Percentiles rank a stretch among this genome's conserved stretches.
These are phyloP conservation scores for Corythaixoides concolor DNA, from an alignment of 2,113 vertebrate species.

Conservation along the genomic window DNA sequence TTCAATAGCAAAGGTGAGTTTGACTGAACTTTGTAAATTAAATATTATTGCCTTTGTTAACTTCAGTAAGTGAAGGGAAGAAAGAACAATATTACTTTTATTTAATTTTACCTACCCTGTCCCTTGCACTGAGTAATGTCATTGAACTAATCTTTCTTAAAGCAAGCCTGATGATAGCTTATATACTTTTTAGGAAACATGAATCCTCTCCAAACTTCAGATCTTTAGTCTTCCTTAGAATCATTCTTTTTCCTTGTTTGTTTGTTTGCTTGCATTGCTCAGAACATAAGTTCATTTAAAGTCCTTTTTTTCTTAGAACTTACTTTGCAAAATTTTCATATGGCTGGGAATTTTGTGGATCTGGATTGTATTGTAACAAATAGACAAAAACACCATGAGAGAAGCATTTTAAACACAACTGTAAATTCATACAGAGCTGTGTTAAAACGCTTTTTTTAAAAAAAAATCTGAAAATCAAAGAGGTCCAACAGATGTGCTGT, in stretches of 20 bases:
- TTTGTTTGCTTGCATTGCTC: background rate
- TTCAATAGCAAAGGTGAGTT: slow-evolving; percentile 9
- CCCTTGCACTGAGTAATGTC: background rate
- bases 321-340: background rate
- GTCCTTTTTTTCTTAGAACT: background rate
- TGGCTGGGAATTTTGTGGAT: background rate
- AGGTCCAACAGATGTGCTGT: background rate
- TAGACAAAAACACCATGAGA: background rate
- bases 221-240: background rate
- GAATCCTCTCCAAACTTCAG: background rate
- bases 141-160: slow-evolving; percentile 1
- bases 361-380: background rate
- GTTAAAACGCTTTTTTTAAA: background rate
- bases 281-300: background rate
- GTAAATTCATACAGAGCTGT: background rate
- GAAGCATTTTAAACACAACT: background rate
- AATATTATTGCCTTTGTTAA: slow-evolving; percentile 21
- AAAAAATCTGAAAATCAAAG: background rate
- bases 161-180: background rate
- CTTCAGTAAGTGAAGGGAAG: slow-evolving; percentile 16
- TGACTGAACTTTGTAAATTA: slow-evolving; percentile 47
- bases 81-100: slow-evolving; percentile 10
- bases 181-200: background rate
- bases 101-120: background rate
- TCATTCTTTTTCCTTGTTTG: background rate